phyloP scores from a whole-genome alignment of 64 coral and sea anemone genomes.

The Platygyra sinensis region DNA sequence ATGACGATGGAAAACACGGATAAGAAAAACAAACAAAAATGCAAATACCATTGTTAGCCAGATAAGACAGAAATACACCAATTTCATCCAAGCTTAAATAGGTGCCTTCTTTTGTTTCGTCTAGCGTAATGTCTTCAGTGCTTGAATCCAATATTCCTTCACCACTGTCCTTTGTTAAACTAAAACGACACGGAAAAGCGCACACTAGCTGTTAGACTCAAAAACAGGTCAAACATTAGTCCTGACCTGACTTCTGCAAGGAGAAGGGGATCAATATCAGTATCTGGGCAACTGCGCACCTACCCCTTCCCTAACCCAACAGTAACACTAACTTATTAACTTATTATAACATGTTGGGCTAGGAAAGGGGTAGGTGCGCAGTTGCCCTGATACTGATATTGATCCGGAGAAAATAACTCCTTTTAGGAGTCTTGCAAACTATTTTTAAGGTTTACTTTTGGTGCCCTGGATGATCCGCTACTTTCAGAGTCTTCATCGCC shows the following conservation, averaged over 20 bases:
- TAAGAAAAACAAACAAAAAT: no score
- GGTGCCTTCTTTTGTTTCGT: slow-evolving; percentile 23
- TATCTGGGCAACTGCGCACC: no score
- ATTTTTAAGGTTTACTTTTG: not conserved
- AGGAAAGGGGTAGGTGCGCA: no score
- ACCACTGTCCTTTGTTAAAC: not conserved
- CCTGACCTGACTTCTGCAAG: not conserved
- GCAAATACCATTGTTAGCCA: not conserved
- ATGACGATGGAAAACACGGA: no score
- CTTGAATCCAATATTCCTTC: not conserved
- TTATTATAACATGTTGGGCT: no score
- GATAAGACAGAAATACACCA: not conserved
- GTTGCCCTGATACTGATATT: no score
- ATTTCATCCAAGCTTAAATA: slow-evolving; percentile 51
- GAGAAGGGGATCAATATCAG: no score
- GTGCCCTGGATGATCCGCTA: not conserved
- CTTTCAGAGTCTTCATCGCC: no score
- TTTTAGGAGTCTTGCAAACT: not conserved
- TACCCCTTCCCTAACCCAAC: no score
- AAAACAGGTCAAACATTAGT: no score
- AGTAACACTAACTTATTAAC: no score
- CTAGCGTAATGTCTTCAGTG: not conserved
- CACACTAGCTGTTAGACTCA: not conserved
- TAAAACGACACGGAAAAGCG: not conserved
- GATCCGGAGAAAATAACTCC: no score